These are phyloP conservation scores for Serripes groenlandicus DNA, from an alignment of 2,888 invertebrate genomes.

Conservation along the genomic window DNA sequence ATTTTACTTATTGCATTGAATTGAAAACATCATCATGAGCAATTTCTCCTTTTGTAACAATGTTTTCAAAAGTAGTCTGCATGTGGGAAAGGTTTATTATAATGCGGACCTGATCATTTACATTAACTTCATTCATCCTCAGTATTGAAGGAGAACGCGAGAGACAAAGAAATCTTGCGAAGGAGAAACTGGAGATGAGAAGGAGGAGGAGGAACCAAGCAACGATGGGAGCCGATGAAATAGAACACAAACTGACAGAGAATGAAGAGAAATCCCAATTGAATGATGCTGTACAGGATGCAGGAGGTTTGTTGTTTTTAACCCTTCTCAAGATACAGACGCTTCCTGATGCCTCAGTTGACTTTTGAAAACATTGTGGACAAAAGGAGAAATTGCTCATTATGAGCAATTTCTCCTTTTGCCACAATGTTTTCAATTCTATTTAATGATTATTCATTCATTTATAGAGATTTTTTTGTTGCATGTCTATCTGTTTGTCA, in stretches of 20 bases:
- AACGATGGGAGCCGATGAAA: constrained; percentile 40
- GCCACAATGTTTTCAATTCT: neutral
- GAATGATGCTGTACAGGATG: constrained; percentile 60
- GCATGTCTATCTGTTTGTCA: no score
- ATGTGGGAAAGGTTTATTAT: no score
- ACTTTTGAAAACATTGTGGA: no score
- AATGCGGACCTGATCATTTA: no score
- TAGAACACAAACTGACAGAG: constrained; percentile 52
- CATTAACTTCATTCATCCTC: no score
- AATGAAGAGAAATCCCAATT: constrained; percentile 60
- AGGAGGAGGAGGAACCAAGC: constrained; percentile 56
- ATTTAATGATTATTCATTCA: no score
- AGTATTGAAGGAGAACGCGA: constrained; percentile 78
- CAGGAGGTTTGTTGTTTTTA: constrained; percentile 52
- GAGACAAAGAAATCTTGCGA: constrained; percentile 77
- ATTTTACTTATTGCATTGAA: no score
- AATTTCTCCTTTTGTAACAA: no score
- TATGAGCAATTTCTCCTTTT: neutral
- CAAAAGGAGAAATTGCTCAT: no score
- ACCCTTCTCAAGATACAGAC: neutral
- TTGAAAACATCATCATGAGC: no score
- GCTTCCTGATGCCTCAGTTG: neutral
- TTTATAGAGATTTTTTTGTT: no score
- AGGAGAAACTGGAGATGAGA: constrained; percentile 75
- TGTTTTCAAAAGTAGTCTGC: no score